phyloP scores from a whole-genome alignment of 2,888 invertebrate genomes.

The Dryomyza anilis region DNA sequence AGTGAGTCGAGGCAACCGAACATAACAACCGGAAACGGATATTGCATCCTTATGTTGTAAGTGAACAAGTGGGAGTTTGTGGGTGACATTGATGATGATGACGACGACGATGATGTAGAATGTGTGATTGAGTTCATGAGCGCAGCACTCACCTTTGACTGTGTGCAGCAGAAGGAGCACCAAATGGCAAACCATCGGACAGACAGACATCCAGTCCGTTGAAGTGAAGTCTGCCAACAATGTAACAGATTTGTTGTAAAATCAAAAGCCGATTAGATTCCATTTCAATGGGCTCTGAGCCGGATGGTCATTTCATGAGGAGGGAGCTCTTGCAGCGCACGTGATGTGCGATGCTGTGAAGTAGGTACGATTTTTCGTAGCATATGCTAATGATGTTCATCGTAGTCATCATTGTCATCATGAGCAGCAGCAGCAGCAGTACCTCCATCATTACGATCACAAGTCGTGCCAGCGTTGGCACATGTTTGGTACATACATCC shows the following conservation, averaged over 20 bases:
- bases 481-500: not conserved
- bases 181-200: conserved; percentile 15
- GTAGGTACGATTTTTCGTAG: not conserved
- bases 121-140: conserved; percentile 14
- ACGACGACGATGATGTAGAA: too few relatives aligned
- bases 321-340: not conserved
- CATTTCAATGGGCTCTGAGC: conserved; percentile 50
- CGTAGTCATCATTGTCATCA: not conserved
- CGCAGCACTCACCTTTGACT: conserved; percentile 13
- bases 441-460: not conserved
- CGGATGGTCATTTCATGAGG: conserved; percentile 49
- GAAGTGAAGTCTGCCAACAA: conserved; percentile 5
- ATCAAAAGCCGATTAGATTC: conserved; percentile 56
- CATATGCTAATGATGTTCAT: not conserved
- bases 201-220: not conserved
- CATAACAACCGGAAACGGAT: conserved; percentile 55
- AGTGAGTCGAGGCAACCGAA: conserved; percentile 30
- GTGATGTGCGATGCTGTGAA: conserved; percentile 13
- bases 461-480: not conserved
- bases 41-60: conserved; percentile 51
- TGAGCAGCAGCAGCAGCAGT: not conserved
- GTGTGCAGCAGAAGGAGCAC: not conserved
- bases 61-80: conserved; percentile 38
- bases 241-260: conserved; percentile 47
- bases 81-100: not conserved